These are phyloP conservation scores for Sinocyclocheilus maitianheensis DNA, from an alignment of 2,113 vertebrate species.

Conservation along the genomic window DNA sequence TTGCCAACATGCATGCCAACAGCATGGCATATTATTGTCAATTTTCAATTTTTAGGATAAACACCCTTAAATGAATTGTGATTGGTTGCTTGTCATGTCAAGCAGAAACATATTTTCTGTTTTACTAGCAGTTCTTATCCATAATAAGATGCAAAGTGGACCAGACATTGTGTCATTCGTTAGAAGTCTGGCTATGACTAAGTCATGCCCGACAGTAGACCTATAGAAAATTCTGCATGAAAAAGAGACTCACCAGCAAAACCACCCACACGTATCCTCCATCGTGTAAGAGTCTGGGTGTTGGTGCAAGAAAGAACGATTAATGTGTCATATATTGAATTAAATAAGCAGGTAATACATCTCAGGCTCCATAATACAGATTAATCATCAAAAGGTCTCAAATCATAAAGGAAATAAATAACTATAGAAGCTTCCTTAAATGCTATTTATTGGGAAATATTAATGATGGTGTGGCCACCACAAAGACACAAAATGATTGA, in stretches of 20 bases:
- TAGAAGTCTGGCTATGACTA: background rate
- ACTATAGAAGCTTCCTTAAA: conserved; percentile 74
- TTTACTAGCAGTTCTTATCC: background rate
- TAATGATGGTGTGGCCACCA: conserved; percentile 66
- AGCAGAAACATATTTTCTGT: background rate
- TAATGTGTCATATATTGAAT: conserved; percentile 79
- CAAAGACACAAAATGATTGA: conserved; percentile 71
- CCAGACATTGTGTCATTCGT: background rate
- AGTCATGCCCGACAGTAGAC: background rate
- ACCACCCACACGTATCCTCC: background rate
- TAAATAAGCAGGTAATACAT: conserved; percentile 78
- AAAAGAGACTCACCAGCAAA: background rate
- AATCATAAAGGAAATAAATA: conserved; percentile 76
- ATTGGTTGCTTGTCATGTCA: background rate
- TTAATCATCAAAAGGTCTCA: conserved; percentile 76
- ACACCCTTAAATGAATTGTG: background rate
- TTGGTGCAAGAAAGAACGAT: conserved; percentile 66
- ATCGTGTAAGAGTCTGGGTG: conserved; percentile 5
- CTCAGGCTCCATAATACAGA: conserved; percentile 70
- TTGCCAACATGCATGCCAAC: too few relatives aligned
- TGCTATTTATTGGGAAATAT: conserved; percentile 76
- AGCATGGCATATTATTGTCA: background rate
- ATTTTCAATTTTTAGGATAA: background rate
- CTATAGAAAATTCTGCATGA: background rate
- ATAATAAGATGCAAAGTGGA: background rate